A percentile compares a stretch with the other conserved stretches of the same genome.
These are phyloP conservation scores for Eubasilissa splendida DNA, from an alignment of 2,888 invertebrate genomes.

Conservation along the genomic window DNA sequence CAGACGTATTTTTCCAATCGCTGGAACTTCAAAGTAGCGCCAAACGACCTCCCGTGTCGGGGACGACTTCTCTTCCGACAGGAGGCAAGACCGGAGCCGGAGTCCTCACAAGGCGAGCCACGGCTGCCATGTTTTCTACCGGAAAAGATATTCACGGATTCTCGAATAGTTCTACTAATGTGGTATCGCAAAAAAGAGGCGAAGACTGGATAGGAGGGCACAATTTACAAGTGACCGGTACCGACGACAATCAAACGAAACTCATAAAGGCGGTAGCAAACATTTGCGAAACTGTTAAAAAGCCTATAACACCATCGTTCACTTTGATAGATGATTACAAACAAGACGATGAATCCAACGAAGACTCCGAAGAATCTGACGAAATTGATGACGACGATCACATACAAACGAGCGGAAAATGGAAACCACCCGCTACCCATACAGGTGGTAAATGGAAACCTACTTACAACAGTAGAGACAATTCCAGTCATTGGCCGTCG, in stretches of 20 bases:
- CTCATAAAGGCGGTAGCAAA: conserved; percentile 78
- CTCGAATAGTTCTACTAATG: conserved; percentile 19
- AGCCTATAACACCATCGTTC: conserved; percentile 66
- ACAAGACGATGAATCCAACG: conserved; percentile 71
- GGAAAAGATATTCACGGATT: conserved; percentile 34
- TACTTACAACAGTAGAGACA: conserved; percentile 62
- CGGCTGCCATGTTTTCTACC: conserved; percentile 63
- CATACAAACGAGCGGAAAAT: conserved; percentile 64
- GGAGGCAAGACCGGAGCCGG: conserved; percentile 63
- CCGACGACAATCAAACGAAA: conserved; percentile 75
- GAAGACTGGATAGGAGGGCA: conserved; percentile 77
- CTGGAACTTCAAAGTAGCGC: conserved; percentile 84
- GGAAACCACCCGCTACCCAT: conserved; percentile 72
- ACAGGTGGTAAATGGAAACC: conserved; percentile 87
- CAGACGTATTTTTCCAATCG: conserved; percentile 90
- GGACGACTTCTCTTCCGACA: conserved; percentile 66
- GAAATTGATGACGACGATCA: conserved; percentile 72
- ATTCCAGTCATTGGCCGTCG: conserved; percentile 61
- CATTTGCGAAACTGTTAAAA: conserved; percentile 73
- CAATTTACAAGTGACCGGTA: conserved; percentile 71
- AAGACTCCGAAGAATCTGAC: conserved; percentile 73
- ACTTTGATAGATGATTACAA: conserved; percentile 66
- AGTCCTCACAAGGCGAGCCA: conserved; percentile 67
- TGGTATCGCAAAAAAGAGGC: conserved; percentile 65
- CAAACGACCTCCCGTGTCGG: conserved; percentile 72